Conservation (phyloP, 1,140 invertebrate genomes). For the Hormaphis cornu region DNA sequence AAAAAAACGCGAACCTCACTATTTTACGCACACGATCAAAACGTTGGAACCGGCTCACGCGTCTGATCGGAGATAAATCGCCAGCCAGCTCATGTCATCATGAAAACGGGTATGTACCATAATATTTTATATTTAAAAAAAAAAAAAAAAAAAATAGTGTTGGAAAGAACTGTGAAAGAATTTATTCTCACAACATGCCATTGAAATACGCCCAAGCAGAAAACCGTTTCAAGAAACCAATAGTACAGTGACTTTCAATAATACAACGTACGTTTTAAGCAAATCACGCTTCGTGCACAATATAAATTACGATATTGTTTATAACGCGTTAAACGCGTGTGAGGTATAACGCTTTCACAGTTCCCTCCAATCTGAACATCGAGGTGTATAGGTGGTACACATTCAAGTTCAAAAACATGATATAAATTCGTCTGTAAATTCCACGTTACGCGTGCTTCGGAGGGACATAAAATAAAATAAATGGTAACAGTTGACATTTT, state of each 20-base stretch:
- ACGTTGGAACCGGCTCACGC: too few relatives aligned
- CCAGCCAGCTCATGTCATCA: too few relatives aligned
- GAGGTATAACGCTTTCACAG: slow-evolving; percentile 32
- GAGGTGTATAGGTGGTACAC: background rate
- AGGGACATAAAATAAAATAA: background rate
- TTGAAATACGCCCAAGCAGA: slow-evolving; percentile 28
- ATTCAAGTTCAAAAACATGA: background rate
- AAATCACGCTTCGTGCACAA: slow-evolving; percentile 28
- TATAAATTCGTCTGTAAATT: too few relatives aligned
- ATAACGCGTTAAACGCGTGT: slow-evolving; percentile 31
- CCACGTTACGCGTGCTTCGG: too few relatives aligned
- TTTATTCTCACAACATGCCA: slow-evolving; percentile 37
- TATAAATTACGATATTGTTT: slow-evolving; percentile 25
- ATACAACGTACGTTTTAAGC: slow-evolving; percentile 29
- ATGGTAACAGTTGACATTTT: background rate
- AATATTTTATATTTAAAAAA: background rate
- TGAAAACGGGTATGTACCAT: too few relatives aligned
- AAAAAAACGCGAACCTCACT: too few relatives aligned
- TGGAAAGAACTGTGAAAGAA: slow-evolving; percentile 39
- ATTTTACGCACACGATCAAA: too few relatives aligned
- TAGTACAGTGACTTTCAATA: slow-evolving; percentile 29
- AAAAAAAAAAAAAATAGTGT: background rate
- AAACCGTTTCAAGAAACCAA: slow-evolving; percentile 25
- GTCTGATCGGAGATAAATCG: too few relatives aligned
- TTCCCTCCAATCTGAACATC: slow-evolving; percentile 30